These are phyloP conservation scores for Coenobita brevimanus DNA, from an alignment of 1,140 invertebrate genomes.

Conservation along the genomic window DNA sequence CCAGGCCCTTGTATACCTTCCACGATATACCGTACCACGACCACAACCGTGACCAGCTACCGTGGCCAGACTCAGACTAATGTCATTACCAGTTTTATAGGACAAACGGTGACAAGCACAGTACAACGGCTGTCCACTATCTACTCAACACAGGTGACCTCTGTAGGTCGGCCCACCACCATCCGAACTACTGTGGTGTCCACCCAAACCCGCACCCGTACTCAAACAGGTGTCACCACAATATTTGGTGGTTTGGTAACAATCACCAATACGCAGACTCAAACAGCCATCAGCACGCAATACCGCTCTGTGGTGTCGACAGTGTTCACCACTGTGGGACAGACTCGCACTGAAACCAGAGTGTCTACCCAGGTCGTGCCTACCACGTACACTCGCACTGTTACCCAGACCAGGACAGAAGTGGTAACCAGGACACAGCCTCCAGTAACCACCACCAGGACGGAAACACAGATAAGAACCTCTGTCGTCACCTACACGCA, in stretches of 20 bases:
- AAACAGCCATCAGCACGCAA: too few species aligned
- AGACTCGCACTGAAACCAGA: conserved; percentile 19
- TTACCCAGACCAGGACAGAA: neutral
- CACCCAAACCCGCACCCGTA: conserved; percentile 7
- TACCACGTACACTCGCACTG: conserved; percentile 48
- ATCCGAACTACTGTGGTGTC: conserved; percentile 4
- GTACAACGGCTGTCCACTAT: conserved; percentile 9
- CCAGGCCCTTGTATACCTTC: neutral
- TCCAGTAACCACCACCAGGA: conserved; percentile 26
- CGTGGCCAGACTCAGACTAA: neutral
- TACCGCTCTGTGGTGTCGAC: neutral
- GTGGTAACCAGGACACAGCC: neutral
- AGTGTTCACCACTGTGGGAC: conserved; percentile 28
- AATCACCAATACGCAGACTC: neutral
- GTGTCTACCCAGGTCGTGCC: conserved; percentile 21
- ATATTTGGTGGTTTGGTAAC: neutral
- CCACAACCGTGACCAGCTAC: conserved; percentile 28
- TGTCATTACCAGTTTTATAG: neutral
- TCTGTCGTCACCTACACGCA: conserved; percentile 11
- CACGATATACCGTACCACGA: neutral
- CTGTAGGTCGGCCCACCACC: conserved; percentile 7
- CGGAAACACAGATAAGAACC: conserved; percentile 5
- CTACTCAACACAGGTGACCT: neutral
- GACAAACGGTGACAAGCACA: conserved; percentile 27
- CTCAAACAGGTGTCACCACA: conserved; percentile 1